phyloP scores from a whole-genome alignment of 1,140 invertebrate genomes.

The Temnothorax curvispinosus region DNA sequence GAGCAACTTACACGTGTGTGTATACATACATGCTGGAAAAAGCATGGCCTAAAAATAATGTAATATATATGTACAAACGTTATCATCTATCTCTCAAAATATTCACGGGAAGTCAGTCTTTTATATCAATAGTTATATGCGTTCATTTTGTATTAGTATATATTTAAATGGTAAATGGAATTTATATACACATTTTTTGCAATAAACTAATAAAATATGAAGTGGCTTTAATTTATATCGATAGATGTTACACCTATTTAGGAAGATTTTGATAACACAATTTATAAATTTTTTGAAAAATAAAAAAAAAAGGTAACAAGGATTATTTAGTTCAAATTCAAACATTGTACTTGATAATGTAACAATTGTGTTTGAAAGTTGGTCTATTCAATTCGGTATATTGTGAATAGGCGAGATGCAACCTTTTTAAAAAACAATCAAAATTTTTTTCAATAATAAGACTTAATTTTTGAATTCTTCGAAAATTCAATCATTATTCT shows the following conservation, averaged over 20 bases:
- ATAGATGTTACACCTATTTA: background rate
- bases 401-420: background rate
- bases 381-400: background rate
- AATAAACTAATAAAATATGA: constrained; percentile 31
- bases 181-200: constrained; percentile 51
- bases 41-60: constrained; percentile 31
- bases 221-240: constrained; percentile 11
- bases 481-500: background rate
- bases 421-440: background rate
- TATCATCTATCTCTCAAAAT: constrained; percentile 4
- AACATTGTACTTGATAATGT: background rate
- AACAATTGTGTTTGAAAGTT: background rate
- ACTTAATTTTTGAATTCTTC: background rate
- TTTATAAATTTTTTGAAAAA: background rate
- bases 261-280: background rate
- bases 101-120: background rate
- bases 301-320: background rate
- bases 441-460: too few species aligned
- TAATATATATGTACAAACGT: constrained; percentile 52
- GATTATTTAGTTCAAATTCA: background rate
- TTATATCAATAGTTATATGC: constrained; percentile 55
- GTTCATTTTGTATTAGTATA: constrained; percentile 36
- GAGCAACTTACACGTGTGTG: background rate
- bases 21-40: background rate
- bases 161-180: constrained; percentile 31